A percentile compares a stretch with the other conserved stretches of the same genome.
Evolutionary conservation across 1,140 invertebrate genomes (phyloP).

Genomic region (Orchestia grillus): DNA sequence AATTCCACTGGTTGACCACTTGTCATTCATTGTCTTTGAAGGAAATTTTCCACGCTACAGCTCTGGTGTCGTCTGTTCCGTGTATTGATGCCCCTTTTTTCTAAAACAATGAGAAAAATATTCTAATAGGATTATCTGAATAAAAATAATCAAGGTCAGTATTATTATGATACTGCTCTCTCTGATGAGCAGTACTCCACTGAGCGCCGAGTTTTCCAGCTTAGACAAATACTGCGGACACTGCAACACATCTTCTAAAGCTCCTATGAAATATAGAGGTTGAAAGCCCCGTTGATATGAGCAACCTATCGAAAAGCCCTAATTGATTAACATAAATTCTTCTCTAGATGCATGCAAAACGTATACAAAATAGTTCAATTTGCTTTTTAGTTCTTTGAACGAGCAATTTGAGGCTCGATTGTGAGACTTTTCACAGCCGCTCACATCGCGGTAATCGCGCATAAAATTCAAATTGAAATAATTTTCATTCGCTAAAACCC

Average conservation of each 20-base stretch:
- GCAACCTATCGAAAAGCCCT: background rate
- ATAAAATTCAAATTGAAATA: background rate
- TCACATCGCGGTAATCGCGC: background rate
- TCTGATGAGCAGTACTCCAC: too few species aligned
- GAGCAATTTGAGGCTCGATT: background rate
- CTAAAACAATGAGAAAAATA: background rate
- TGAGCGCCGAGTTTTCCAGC: background rate
- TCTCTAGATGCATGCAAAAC: background rate
- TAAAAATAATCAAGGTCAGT: background rate
- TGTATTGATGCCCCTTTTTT: background rate
- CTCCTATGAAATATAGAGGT: background rate
- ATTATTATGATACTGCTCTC: background rate
- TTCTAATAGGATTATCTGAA: background rate
- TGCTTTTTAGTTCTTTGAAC: background rate
- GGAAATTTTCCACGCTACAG: background rate
- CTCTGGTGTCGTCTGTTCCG: too few species aligned
- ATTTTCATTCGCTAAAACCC: background rate
- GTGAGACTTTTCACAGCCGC: background rate
- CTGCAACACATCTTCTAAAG: background rate
- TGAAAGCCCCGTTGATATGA: background rate
- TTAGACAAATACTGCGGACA: background rate
- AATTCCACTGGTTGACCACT: background rate
- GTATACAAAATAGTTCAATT: background rate
- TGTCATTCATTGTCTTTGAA: background rate
- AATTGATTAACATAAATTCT: background rate